Base-by-base conservation (phyloP, 2,888 invertebrate species). In the Limnephilus marmoratus region DNA sequence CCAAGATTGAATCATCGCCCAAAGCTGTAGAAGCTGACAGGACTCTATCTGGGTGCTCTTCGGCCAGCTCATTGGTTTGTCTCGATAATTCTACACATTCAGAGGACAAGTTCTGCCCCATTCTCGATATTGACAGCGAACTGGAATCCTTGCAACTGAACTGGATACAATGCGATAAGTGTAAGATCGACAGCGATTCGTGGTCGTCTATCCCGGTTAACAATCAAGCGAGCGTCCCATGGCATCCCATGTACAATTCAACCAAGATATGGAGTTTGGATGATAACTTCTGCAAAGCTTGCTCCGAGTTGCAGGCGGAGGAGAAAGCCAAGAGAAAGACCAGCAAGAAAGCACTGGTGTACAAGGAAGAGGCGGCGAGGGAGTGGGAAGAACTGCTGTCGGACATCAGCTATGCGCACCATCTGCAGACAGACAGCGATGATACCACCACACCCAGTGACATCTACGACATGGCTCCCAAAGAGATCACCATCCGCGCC, bases 381-480 rank as follows among this genome's bases (percentile, higher is more conserved):
- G 97, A 97, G 94, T 97, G 97, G 94, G 97, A 97, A 94, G 96
- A 97, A 95, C 95, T 97, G 94, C 95, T 97, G 94, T 96, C 96
- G 80, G 97, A 97, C 94, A 95, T 97, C 94, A 96, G 96, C 94
- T 96, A 96, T 94, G 95, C 96, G 94, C 97, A 96, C 94, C 95
- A 96, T 94, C 95, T 95, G 93, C 96, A 96, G 95, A 95, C 96
- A 94, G 95, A 91, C 31, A 94, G 94, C 92, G 94, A 86, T 81
- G 95, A 94, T 87, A 94, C 91, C 93, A 45, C 83, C 81, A 93
- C 91, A 18, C 93, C 93, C 5, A 90, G 90, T 82, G 94, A 94
- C 89, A 94, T 94, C 87, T 90, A 93, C 91, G 94, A 94, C 68
- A 93, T 93, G 45, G 94, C 92, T 9, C 91, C 93, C 93, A 85